Base-by-base conservation (phyloP, 1,140 invertebrate genomes). In the Branchinecta lindahli region DNA sequence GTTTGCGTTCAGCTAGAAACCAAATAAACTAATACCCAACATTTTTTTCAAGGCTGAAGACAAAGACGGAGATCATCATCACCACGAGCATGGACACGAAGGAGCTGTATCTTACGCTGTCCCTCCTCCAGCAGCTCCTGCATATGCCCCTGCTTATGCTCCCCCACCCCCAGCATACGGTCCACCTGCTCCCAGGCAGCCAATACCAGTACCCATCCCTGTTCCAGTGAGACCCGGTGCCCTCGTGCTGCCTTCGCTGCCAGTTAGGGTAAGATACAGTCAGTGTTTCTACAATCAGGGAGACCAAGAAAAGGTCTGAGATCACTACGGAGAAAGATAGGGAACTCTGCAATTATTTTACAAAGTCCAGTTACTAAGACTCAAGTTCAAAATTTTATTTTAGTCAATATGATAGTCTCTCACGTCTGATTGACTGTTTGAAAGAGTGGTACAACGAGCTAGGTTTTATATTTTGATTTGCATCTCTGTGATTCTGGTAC, bases 131-230 rank as follows among this genome's bases (percentile, higher is more conserved):
- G 9, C 46, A 8, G 65, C 65, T 20, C 52, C 52, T 15, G 8
- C 46, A 45, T 70, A 72, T 72, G 33, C 5, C 33, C 33, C 33
- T 33, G 33, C 33, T 3, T 66, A 18, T 72, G 69, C 46, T 45
- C 65, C 71, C 0, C 45, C 15, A 21, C 18, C 15, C 18, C 70
- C 21, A 46, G 52, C 61, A 7, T 66, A 69, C 65, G 61, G 8
- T 61, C 12, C 52, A 61, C 52, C 45, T 52, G 7, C 8, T 46
- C 70, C 47, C 66, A 68, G 46, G 9, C 72, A 45, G 12, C 75
- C 74, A 12, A 72, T 77, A 45, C 76, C 76, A 21, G 72, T 76
- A 5, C 76, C 76, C 2, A 61, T 76, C 7, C 69, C 75, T n/a
- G 72, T 77, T 45, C 72, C 72, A 71, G 72, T 73, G 18, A 70